Percentiles rank a stretch among this genome's conserved stretches.
Conservation (phyloP, 2,797 vertebrate genomes). For the Helicolenus hilgendorfi region DNA sequence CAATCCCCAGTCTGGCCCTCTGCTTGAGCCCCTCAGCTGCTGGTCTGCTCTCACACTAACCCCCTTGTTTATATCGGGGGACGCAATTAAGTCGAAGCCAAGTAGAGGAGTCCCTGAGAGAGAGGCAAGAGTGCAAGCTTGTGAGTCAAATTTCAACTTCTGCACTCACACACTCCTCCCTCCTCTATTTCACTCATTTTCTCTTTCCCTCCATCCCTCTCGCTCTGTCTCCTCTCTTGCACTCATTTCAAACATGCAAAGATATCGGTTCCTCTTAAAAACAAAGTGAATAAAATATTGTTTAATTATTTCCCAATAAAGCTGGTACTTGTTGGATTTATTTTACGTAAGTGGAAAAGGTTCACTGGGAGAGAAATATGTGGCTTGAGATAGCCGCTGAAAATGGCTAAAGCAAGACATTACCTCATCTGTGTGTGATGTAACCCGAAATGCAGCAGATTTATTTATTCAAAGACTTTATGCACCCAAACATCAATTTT, state of each 20-base stretch:
- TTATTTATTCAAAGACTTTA: constrained; percentile 34
- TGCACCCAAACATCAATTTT: constrained; percentile 15
- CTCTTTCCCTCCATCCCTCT: constrained; percentile 48
- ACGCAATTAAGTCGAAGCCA: constrained; percentile 93
- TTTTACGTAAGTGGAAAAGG: constrained; percentile 30
- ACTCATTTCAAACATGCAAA: constrained; percentile 50
- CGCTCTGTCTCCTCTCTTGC: constrained; percentile 8
- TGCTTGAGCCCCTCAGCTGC: constrained; percentile 94
- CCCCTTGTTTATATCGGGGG: constrained; percentile 95
- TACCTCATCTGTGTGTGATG: constrained; percentile 72
- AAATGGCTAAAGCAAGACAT: constrained; percentile 70
- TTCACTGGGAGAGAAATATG: constrained; percentile 57
- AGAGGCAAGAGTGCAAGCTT: constrained; percentile 94
- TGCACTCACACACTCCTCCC: constrained; percentile 70
- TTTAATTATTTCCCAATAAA: constrained; percentile 43
- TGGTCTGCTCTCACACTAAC: constrained; percentile 94
- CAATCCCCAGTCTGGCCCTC: constrained; percentile 90
- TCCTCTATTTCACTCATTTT: constrained; percentile 73
- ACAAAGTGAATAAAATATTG: constrained; percentile 5
- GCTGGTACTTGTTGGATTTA: constrained; percentile 33
- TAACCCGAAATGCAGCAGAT: constrained; percentile 50
- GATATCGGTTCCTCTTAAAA: constrained; percentile 29
- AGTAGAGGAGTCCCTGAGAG: constrained; percentile 94
- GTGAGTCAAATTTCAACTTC: constrained; percentile 91
- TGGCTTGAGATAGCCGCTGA: constrained; percentile 55